phyloP scores from a whole-genome alignment of 2,888 invertebrate genomes.

The Trichogramma evanescens region DNA sequence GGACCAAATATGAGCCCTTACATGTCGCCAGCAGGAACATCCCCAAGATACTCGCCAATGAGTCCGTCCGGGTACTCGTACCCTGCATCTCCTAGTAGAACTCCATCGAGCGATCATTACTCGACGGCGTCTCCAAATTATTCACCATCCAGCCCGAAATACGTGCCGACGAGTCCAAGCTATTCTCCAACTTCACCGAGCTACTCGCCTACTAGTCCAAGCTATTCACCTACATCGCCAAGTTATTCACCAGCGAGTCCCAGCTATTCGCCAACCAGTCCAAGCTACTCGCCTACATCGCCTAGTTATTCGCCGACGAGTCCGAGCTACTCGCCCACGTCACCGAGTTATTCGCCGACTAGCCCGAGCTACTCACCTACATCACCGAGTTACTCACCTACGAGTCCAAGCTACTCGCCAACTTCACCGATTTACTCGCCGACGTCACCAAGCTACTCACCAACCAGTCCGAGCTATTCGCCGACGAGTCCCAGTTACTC shows the following conservation, averaged over 20 bases:
- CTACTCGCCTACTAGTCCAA: constrained; percentile 64
- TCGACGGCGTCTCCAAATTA: neutral
- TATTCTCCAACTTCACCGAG: constrained; percentile 67
- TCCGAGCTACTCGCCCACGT: constrained; percentile 68
- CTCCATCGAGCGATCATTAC: constrained; percentile 58
- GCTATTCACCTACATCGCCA: constrained; percentile 67
- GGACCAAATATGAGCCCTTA: constrained; percentile 81
- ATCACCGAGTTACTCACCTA: constrained; percentile 66
- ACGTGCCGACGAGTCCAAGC: constrained; percentile 63
- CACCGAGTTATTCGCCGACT: constrained; percentile 53
- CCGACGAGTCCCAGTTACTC: constrained; percentile 81
- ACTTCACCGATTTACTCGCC: constrained; percentile 74
- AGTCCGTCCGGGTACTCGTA: constrained; percentile 51
- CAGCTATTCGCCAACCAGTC: constrained; percentile 72
- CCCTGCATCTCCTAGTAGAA: constrained; percentile 64
- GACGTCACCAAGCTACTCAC: constrained; percentile 67
- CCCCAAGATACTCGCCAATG: constrained; percentile 59
- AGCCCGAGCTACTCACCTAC: constrained; percentile 57
- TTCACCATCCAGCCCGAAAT: constrained; percentile 42
- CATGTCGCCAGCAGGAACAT: constrained; percentile 57
- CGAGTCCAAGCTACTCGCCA: constrained; percentile 76
- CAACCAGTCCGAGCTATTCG: constrained; percentile 74
- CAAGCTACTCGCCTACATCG: constrained; percentile 73
- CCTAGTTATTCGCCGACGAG: constrained; percentile 76
- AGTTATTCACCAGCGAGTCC: constrained; percentile 69